Evolutionary conservation across 2,797 vertebrate genomes (phyloP).

Genomic region (Helostoma temminkii): DNA sequence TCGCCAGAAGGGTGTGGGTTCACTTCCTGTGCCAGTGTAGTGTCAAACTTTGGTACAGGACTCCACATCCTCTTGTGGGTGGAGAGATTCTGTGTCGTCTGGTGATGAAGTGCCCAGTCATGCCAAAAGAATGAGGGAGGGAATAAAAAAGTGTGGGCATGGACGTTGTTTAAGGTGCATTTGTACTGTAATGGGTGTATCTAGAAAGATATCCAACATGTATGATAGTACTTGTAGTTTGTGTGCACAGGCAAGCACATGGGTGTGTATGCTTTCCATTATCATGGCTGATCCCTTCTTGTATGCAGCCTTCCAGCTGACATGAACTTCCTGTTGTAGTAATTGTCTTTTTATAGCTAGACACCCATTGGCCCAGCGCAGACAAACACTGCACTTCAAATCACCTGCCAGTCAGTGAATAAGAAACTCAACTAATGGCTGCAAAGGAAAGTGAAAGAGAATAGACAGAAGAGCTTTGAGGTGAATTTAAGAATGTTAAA

Average conservation of each 20-base stretch:
- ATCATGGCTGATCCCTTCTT: slow-evolving; percentile 29
- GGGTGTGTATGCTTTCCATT: slow-evolving; percentile 62
- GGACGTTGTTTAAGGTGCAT: slow-evolving; percentile 26
- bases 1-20: slow-evolving; percentile 71
- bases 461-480: slow-evolving; percentile 1
- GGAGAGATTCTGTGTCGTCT: slow-evolving; percentile 61
- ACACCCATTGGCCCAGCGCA: slow-evolving; percentile 42
- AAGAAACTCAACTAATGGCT: slow-evolving; percentile 16
- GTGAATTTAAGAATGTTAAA: slow-evolving; percentile 38
- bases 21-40: slow-evolving; percentile 59
- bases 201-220: slow-evolving; percentile 14
- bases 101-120: slow-evolving; percentile 61
- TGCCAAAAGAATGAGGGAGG: slow-evolving; percentile 56
- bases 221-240: slow-evolving; percentile 18
- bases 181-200: slow-evolving; percentile 15
- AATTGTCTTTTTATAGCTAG: slow-evolving; percentile 72
- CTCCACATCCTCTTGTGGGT: slow-evolving; percentile 62
- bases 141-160: slow-evolving; percentile 20
- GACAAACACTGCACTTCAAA: slow-evolving; percentile 38
- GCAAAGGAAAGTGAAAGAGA: slow-evolving; percentile 37
- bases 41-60: slow-evolving; percentile 61
- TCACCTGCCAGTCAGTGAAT: slow-evolving; percentile 48
- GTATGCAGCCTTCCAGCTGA: slow-evolving; percentile 63
- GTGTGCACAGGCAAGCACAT: slow-evolving; percentile 29
- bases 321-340: slow-evolving; percentile 73